phyloP scores from a whole-genome alignment of 2,113 vertebrate genomes.

The Psettodes erumei region DNA sequence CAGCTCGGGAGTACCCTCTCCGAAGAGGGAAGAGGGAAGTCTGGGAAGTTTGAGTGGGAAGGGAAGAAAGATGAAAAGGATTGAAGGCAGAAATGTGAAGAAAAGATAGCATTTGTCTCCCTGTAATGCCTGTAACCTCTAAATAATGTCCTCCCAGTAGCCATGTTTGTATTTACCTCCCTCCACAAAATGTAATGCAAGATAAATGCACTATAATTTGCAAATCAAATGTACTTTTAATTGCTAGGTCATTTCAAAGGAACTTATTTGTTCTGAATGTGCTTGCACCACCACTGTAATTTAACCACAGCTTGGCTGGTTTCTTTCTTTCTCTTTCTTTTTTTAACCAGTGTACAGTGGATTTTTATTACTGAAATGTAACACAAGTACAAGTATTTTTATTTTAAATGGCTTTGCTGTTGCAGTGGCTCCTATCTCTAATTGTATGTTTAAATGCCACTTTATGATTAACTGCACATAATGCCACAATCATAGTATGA shows the following conservation, averaged over 20 bases:
- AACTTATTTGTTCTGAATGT: neutral
- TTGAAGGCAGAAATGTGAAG: slow-evolving; percentile 6
- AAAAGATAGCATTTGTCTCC: slow-evolving; percentile 13
- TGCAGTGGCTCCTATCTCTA: slow-evolving; percentile 9
- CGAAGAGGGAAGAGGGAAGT: slow-evolving; percentile 2
- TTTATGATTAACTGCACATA: slow-evolving; percentile 28
- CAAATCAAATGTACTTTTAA: slow-evolving; percentile 10
- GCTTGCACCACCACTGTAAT: neutral
- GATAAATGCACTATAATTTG: slow-evolving; percentile 1
- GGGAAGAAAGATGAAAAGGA: slow-evolving; percentile 22
- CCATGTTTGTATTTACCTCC: slow-evolving; percentile 45
- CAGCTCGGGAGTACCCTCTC: neutral
- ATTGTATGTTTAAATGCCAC: slow-evolving; percentile 13
- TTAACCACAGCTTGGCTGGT: neutral
- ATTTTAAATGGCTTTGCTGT: slow-evolving; percentile 30
- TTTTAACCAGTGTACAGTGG: neutral
- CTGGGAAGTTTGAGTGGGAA: neutral
- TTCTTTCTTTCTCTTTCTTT: neutral
- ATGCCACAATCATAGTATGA: too few relatives aligned
- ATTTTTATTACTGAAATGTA: slow-evolving; percentile 12
- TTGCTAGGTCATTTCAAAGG: too few relatives aligned
- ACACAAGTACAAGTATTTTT: slow-evolving; percentile 14
- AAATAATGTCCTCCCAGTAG: slow-evolving; percentile 30
- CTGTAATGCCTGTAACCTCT: slow-evolving; percentile 22
- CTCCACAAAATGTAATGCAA: slow-evolving; percentile 10